Evolutionary conservation across 2,888 invertebrate genomes (phyloP), one percentile per base, ranked within the genome.

Genomic region (Acanthococcus lagerstroemiae): DNA sequence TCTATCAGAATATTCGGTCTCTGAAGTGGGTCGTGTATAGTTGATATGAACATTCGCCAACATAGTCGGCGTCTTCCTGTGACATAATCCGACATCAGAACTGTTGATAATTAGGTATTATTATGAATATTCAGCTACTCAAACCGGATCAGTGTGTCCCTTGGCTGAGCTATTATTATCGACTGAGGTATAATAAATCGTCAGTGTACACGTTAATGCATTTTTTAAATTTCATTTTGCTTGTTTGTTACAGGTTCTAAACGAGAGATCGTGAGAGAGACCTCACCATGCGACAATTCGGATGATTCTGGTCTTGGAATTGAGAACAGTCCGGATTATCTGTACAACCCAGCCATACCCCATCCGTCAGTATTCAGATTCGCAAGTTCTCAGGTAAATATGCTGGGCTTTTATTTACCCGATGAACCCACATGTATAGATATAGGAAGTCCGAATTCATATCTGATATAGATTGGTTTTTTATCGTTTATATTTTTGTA

Each of bases 261-360:
- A 63, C 27, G 63, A 9, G 63, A 63, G 25, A 54, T 52, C 44
- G 22, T 63, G 69, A 27, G 63, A 17, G 63, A 52, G 6, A 54
- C 63, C n/a, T 63, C 63, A 24, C 63, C 54, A 7, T 88, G 89
- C 76, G 90, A 91, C 76, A 90, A 88, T 78, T 91, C 90, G 69
- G 90, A 90, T 79, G 92, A 92, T 78, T 91, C 91, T 71, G 91
- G 91, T 27, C 82, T 91, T 71, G 91, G 90, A 67, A 87, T 87
- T 70, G 91, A 91, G 75, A 85, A 86, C 72, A 83, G 85, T 72
- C 24, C 61, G 30, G 66, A 66, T 22, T 48, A 56, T 19, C 25
- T 25, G 25, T 24, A 48, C 37, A 44, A 54, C 17, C 19, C 65
- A 27, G 37, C 30, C 12, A 24, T 45, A 19, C 25, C 46, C 9